Conservation (phyloP, 2,888 invertebrate genomes). For the Volucella inflata region DNA sequence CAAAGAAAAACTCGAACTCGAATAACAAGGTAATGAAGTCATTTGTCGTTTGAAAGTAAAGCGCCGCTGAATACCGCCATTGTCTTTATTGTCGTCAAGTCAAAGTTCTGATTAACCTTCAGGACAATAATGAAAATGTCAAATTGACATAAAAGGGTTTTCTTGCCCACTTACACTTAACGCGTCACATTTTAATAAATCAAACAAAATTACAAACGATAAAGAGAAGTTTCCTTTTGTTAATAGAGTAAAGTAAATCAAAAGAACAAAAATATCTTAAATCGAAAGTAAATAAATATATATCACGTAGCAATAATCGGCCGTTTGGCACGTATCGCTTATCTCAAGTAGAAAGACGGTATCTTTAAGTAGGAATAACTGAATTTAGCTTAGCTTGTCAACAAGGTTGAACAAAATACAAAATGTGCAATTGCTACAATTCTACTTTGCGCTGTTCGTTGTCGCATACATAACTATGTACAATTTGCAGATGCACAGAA, state of each 20-base stretch:
- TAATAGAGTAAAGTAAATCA: slow-evolving; percentile 25
- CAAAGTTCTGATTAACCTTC: background rate
- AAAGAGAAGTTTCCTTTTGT: slow-evolving; percentile 31
- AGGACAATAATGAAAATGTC: slow-evolving; percentile 12
- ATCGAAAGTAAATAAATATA: slow-evolving; percentile 17
- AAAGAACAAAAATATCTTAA: slow-evolving; percentile 20
- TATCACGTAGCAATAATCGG: slow-evolving; percentile 51
- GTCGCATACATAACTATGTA: too few species aligned
- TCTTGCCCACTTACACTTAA: background rate
- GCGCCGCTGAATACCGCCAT: slow-evolving; percentile 10
- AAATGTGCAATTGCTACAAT: slow-evolving; percentile 16
- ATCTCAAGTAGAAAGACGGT: slow-evolving; percentile 56
- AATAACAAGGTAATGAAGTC: slow-evolving; percentile 40
- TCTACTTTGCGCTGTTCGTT: too few species aligned
- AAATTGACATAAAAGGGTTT: background rate
- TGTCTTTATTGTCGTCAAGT: slow-evolving; percentile 21
- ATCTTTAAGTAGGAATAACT: slow-evolving; percentile 4
- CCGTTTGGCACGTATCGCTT: slow-evolving; percentile 55
- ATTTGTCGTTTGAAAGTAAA: slow-evolving; percentile 6
- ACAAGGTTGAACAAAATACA: slow-evolving; percentile 13
- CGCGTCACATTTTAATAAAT: slow-evolving; percentile 32
- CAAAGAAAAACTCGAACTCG: slow-evolving; percentile 30
- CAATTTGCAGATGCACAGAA: slow-evolving; percentile 7
- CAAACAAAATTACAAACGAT: slow-evolving; percentile 10
- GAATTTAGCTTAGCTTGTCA: background rate